phyloP scores from a whole-genome alignment of 2,888 invertebrate species.

The Synergus japonicus region DNA sequence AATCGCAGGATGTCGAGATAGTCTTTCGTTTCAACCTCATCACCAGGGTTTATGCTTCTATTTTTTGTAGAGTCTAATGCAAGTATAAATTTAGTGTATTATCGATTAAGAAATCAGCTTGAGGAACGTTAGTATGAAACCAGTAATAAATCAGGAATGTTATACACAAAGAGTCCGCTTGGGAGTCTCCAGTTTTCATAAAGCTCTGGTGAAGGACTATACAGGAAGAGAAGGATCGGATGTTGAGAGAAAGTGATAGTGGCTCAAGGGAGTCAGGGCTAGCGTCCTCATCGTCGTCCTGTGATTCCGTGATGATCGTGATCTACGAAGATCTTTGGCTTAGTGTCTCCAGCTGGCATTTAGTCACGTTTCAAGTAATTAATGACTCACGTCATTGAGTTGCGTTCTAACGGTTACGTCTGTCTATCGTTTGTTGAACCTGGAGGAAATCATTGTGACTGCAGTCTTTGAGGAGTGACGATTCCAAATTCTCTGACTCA shows the following conservation, averaged over 20 bases:
- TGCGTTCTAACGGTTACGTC: conserved; percentile 65
- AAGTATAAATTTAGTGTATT: not conserved
- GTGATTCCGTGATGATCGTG: conserved; percentile 68
- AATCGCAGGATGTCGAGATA: conserved; percentile 4
- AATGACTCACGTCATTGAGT: conserved; percentile 71
- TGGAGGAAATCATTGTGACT: conserved; percentile 46
- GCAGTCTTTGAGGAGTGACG: not conserved
- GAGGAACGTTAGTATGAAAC: conserved; percentile 4
- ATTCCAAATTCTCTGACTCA: not conserved
- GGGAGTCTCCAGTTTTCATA: conserved; percentile 37
- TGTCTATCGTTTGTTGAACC: conserved; percentile 66
- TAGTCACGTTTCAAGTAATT: conserved; percentile 74
- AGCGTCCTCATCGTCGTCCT: conserved; percentile 37
- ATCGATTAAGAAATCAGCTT: conserved; percentile 23
- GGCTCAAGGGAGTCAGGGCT: conserved; percentile 47
- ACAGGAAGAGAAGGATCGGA: conserved; percentile 51
- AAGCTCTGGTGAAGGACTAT: conserved; percentile 43
- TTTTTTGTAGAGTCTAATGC: not conserved
- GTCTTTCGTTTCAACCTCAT: not conserved
- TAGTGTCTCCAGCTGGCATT: conserved; percentile 54
- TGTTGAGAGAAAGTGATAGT: conserved; percentile 69
- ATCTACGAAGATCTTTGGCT: conserved; percentile 64
- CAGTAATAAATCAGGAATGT: conserved; percentile 38
- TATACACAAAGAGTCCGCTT: not conserved
- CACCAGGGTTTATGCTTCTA: not conserved